Conservation (phyloP, 2,888 invertebrate species). For the Hofmannophila pseudospretella region DNA sequence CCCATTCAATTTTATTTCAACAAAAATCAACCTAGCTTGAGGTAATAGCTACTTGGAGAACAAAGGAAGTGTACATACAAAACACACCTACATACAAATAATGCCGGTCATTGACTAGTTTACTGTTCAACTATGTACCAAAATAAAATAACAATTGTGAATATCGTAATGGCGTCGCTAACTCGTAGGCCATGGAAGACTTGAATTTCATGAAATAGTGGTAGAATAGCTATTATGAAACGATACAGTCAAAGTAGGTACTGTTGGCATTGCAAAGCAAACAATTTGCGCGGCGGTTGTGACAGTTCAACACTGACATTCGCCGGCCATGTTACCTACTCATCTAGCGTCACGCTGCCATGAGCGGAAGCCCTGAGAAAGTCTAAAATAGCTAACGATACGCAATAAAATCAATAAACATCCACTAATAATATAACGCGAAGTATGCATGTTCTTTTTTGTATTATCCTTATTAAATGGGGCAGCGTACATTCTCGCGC, state of each 20-base stretch:
- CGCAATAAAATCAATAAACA: constrained; percentile 51
- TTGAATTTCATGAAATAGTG: constrained; percentile 24
- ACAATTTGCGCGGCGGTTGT: constrained; percentile 42
- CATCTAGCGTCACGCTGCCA: constrained; percentile 68
- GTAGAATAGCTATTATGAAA: constrained; percentile 13
- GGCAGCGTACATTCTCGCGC: constrained; percentile 70
- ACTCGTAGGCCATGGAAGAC: constrained; percentile 21
- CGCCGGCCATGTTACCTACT: constrained; percentile 71
- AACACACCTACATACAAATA: constrained; percentile 63
- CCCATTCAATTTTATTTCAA: constrained; percentile 28
- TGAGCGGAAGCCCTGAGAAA: constrained; percentile 57
- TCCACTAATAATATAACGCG: constrained; percentile 19
- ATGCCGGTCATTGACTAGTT: constrained; percentile 70
- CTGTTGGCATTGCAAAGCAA: constrained; percentile 16
- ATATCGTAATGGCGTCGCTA: constrained; percentile 22
- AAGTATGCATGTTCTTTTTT: constrained; percentile 24
- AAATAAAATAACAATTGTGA: constrained; percentile 38
- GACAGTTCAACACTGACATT: constrained; percentile 57
- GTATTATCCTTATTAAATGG: constrained; percentile 40
- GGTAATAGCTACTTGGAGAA: constrained; percentile 31
- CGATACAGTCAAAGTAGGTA: constrained; percentile 12
- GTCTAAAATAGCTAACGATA: constrained; percentile 53
- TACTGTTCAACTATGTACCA: constrained; percentile 31
- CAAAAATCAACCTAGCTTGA: constrained; percentile 9
- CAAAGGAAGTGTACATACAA: constrained; percentile 49